A percentile compares a stretch with the other conserved stretches of the same genome.
Conservation (phyloP, 1,140 invertebrate species). For the Capitella teleta region DNA sequence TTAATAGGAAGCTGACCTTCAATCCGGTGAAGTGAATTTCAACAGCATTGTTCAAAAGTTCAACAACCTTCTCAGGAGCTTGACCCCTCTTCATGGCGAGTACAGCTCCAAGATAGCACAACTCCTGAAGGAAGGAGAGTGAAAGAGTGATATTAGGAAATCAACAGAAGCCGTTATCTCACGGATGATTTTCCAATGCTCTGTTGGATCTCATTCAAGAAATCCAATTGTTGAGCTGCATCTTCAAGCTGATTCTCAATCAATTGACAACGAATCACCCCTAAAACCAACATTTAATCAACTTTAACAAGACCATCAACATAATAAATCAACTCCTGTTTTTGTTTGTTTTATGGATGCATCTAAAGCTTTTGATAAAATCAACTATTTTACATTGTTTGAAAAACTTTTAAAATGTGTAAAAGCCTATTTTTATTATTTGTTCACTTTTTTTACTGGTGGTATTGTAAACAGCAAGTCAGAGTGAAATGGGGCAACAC, state of each 20-base stretch:
- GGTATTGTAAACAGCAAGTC: no score
- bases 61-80: constrained; percentile 42
- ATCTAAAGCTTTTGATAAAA: neutral
- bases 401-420: neutral
- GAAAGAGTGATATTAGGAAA: neutral
- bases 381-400: neutral
- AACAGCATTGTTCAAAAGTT: constrained; percentile 58
- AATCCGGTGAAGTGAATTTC: constrained; percentile 52
- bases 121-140: constrained; percentile 28
- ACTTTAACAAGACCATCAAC: neutral
- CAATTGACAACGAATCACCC: constrained; percentile 70
- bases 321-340: neutral
- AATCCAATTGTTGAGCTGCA: constrained; percentile 72
- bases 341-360: neutral
- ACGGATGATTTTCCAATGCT: constrained; percentile 45
- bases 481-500: no score
- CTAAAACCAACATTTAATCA: constrained; percentile 26
- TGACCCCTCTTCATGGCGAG: constrained; percentile 48
- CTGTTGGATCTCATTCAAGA: constrained; percentile 69
- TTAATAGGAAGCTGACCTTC: no score
- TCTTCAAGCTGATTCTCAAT: constrained; percentile 49
- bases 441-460: no score
- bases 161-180: constrained; percentile 13
- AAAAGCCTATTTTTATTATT: no score
- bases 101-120: constrained; percentile 39